Base-by-base conservation (phyloP, 2,797 vertebrate species). In the Intellagama lesueurii region DNA sequence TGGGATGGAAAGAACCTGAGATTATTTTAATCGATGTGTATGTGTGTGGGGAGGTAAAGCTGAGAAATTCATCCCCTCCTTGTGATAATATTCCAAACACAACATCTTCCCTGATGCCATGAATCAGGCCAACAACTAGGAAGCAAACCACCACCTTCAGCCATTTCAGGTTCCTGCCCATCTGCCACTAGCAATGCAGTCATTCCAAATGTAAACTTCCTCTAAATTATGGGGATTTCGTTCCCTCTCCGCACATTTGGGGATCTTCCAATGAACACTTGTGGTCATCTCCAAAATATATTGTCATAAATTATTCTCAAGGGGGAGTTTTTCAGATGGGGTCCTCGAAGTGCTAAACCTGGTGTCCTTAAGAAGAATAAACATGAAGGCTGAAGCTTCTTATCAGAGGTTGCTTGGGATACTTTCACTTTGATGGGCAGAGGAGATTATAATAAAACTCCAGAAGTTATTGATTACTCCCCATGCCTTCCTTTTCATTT, bases 401-500 rank as follows among this genome's bases (percentile, higher is more conserved):
- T 24, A 40, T 69, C 24, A 76, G 26, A 82, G 17, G n/a, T 30
- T 76, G n/a, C 1, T 9, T n/a, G n/a, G 22, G 19, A 24, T 19
- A 16, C 56, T 75, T 76, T 52, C 22, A 49, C 22, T 72, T 88
- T 70, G 88, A 49, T 77, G 6, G 7, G 7, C 5, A 11, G 64
- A 49, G 11, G 22, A 40, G 83, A 87, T 90, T 49, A 30, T 64
- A 80, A 28, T 12, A 83, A 1, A 81, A 22, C 5, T 24, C 30
- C 1, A 16, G 0, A 0, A 64, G 88, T 85, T 72, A 90, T 3
- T 73, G 87, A 64, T 91, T 91, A 81, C 78, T 87, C 56, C 47
- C 69, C 7, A 40, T 19, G 84, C 73, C 56, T 94, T 30, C 12
- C 35, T 40, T 88, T 86, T 49, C 35, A 79, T 91, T 91, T 79